Base-by-base conservation (phyloP, 2,113 vertebrate genomes). In the Benitochromis conjunctus region DNA sequence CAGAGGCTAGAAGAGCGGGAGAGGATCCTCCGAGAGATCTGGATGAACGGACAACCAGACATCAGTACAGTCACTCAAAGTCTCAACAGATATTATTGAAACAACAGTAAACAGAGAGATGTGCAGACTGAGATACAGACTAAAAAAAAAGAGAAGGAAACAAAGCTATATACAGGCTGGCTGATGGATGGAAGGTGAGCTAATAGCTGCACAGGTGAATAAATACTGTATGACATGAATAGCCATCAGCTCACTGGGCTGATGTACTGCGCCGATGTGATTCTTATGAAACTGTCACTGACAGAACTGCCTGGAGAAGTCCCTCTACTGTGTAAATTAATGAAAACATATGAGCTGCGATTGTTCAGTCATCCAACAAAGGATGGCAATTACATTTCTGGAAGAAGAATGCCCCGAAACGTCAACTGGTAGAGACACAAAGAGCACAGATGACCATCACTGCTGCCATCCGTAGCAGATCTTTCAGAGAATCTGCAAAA, bases 1-100 rank as follows among this genome's bases (percentile, higher is more conserved):
- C 97, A 98, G 93, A 85, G 97, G 81, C 95, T 98, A 56, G 98
- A 98, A 82, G 97, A 98, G 89, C 94, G 98, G 24, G 98, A 98
- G 83, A 95, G 97, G 82, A 97, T 98, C 85, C 97, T 98, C 82
- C 90, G 97, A 34, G 98, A 98, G 94, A 98, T 98, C 94, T 98
- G 98, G 98, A 97, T 98, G 97, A 98, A 98, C 0, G 97, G 97
- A 10, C 97, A 98, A 82, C 97, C 97, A 0, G 97, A 98, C 89
- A 96, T 98, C 76, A 97, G 96, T 1, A 96, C 95, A 36, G 97
- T 97, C 57, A 97, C 98, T 90, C 95, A 97, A 80, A 97, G 97
- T 92, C 96, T 98, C 82, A 98, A 97, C 92, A 97, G 96, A 92
- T 98, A 98, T 94, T 98, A 97, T 94, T 98, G 88, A 95, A 46